These are phyloP conservation scores for Aporophyla nigra DNA, from an alignment of 2,888 invertebrate genomes.

Conservation along the genomic window DNA sequence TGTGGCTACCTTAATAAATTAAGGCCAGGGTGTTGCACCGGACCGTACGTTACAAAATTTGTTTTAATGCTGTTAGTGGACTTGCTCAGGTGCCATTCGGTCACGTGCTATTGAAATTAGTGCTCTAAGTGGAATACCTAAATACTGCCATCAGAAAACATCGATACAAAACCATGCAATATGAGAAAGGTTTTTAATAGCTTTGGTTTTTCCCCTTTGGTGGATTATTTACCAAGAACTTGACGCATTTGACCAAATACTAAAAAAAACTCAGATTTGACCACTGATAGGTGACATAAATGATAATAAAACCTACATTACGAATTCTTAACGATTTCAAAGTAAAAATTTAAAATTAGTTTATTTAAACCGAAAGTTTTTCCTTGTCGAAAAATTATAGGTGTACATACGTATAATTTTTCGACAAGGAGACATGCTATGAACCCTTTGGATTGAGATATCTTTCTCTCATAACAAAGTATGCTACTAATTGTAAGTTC, in stretches of 20 bases:
- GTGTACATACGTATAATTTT: too few relatives aligned
- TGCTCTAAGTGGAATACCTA: too few relatives aligned
- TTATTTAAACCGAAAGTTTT: slow-evolving; percentile 15
- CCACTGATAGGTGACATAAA: slow-evolving; percentile 21
- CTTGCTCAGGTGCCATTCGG: too few relatives aligned
- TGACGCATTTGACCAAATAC: neutral
- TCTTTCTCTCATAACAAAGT: too few relatives aligned
- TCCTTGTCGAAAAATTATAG: slow-evolving; percentile 7
- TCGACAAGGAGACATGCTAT: too few relatives aligned
- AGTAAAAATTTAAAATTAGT: slow-evolving; percentile 5
- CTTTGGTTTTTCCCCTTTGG: neutral
- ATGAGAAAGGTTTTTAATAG: neutral
- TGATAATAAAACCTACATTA: neutral
- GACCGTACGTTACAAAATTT: too few relatives aligned
- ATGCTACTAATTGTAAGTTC: too few relatives aligned
- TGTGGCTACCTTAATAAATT: too few relatives aligned
- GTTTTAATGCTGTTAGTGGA: too few relatives aligned
- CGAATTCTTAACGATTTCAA: slow-evolving; percentile 29
- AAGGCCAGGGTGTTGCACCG: too few relatives aligned
- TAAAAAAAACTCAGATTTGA: neutral
- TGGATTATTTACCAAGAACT: slow-evolving; percentile 21
- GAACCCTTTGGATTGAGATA: too few relatives aligned
- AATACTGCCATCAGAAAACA: neutral
- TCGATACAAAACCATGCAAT: slow-evolving; percentile 4
- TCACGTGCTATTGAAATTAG: too few relatives aligned